phyloP scores from a whole-genome alignment of 2,113 vertebrate genomes.

The Petroica traversi region DNA sequence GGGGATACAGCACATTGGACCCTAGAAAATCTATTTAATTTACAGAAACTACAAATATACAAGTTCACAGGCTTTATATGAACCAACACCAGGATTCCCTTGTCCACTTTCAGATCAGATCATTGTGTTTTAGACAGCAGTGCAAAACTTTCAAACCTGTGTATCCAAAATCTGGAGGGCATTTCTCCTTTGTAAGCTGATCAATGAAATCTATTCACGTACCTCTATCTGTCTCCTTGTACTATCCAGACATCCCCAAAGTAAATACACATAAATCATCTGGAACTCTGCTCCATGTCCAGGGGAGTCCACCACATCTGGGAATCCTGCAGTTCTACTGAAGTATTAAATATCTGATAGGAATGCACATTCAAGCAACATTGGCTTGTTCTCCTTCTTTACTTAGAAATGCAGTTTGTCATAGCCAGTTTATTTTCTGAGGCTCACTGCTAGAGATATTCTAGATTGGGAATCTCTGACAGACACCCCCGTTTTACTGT shows the following conservation, averaged over 20 bases:
- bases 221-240: not conserved
- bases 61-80: not conserved
- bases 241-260: not conserved
- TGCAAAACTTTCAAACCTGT: not conserved
- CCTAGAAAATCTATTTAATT: not conserved
- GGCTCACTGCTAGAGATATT: not conserved
- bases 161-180: not conserved
- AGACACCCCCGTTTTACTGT: not conserved
- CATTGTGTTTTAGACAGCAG: not conserved
- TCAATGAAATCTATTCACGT: not conserved
- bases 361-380: not conserved
- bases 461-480: not conserved
- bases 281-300: not conserved
- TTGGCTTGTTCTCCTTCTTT: not conserved
- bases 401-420: not conserved
- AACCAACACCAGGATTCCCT: not conserved
- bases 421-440: not conserved
- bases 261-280: not conserved
- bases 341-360: not conserved
- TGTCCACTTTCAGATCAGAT: not conserved
- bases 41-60: not conserved
- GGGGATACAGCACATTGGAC: not conserved
- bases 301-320: not conserved
- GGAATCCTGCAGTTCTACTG: not conserved
- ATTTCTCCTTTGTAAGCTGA: not conserved